These are phyloP conservation scores for Enchytraeus crypticus DNA, from an alignment of 2,888 invertebrate species.

Conservation along the genomic window DNA sequence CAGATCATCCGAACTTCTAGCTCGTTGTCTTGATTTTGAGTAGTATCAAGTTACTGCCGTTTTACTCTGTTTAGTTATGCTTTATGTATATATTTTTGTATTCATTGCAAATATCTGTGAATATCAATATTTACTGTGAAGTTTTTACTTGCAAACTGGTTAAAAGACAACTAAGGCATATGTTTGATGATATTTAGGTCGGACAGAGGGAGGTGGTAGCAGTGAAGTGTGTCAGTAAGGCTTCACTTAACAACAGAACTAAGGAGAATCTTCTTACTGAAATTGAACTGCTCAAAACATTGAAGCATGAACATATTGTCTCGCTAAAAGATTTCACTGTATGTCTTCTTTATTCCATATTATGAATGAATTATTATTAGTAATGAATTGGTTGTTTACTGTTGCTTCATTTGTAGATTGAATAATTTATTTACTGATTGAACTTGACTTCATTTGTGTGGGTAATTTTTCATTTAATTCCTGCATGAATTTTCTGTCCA, in stretches of 20 bases:
- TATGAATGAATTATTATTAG: too few species aligned
- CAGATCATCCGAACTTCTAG: too few species aligned
- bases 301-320: constrained; percentile 73
- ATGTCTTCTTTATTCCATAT: constrained; percentile 21
- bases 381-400: too few species aligned
- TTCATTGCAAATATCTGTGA: background rate
- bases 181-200: constrained; percentile 15
- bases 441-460: too few species aligned
- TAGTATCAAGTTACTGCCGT: too few species aligned
- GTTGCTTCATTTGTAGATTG: too few species aligned
- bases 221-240: constrained; percentile 71
- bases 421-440: too few species aligned
- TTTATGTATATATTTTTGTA: too few species aligned
- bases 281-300: constrained; percentile 67
- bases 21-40: too few species aligned
- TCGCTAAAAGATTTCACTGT: constrained; percentile 66
- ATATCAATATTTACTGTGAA: background rate
- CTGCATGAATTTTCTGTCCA: too few species aligned
- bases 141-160: background rate
- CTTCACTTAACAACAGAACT: constrained; percentile 62
- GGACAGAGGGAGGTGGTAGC: constrained; percentile 59
- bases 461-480: too few species aligned
- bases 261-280: constrained; percentile 73
- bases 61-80: too few species aligned
- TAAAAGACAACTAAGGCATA: background rate